Percentiles rank a stretch among this genome's conserved stretches.
Conservation (phyloP, 1,140 invertebrate genomes). For the Limonius californicus region DNA sequence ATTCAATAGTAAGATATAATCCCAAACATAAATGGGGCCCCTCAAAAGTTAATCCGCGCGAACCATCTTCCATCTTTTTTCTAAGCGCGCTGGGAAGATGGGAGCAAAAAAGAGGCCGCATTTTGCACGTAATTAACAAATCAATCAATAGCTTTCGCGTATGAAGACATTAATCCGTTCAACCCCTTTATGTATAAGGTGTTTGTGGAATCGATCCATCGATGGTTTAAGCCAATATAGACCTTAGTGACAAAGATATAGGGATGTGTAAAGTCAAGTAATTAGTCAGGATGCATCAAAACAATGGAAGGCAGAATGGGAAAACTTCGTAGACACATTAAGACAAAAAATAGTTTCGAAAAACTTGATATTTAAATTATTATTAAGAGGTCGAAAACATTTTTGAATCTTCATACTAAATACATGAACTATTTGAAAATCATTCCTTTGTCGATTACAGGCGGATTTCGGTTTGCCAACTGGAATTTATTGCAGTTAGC, state of each 20-base stretch:
- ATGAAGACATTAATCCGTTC: conserved; percentile 30
- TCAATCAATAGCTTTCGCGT: conserved; percentile 29
- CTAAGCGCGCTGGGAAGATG: not conserved
- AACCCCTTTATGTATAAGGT: conserved; percentile 30
- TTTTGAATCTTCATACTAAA: too few species aligned
- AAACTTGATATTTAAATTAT: too few species aligned
- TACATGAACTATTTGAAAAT: too few species aligned
- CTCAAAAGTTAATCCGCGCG: not conserved
- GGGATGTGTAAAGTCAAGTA: not conserved
- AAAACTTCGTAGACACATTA: too few species aligned
- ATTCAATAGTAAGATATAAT: not conserved
- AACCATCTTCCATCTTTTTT: not conserved
- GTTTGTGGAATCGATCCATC: conserved; percentile 16
- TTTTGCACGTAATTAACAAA: conserved; percentile 18
- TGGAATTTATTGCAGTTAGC: too few species aligned
- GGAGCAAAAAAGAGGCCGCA: conserved; percentile 1
- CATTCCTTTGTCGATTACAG: too few species aligned
- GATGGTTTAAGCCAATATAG: not conserved
- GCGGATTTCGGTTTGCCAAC: too few species aligned
- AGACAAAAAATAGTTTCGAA: too few species aligned
- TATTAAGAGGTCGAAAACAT: too few species aligned
- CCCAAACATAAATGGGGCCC: not conserved
- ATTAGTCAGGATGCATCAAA: not conserved
- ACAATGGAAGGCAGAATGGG: not conserved
- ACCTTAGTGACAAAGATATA: conserved; percentile 6